phyloP scores from a whole-genome alignment of 2,888 invertebrate genomes.

The Nycteola revayana region DNA sequence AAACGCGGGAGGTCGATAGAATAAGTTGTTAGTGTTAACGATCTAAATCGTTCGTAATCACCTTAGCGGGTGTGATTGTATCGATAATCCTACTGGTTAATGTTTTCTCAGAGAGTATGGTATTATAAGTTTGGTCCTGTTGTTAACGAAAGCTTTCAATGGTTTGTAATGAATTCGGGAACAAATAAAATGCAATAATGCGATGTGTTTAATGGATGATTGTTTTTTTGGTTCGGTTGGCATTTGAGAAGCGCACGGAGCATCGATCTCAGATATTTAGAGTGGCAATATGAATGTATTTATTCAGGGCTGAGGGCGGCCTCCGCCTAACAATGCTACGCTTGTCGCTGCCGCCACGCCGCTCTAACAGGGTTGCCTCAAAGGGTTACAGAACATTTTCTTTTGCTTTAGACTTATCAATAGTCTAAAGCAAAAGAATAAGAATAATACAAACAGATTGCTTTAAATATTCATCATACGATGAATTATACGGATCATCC shows the following conservation, averaged over 20 bases:
- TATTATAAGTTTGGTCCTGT: neutral
- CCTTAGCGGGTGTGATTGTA: conserved; percentile 40
- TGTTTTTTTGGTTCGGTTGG: conserved; percentile 44
- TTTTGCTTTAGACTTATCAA: too few species aligned
- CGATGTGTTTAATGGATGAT: conserved; percentile 35
- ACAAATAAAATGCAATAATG: conserved; percentile 33
- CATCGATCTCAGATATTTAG: conserved; percentile 72
- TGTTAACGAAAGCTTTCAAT: neutral
- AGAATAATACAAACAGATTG: too few species aligned
- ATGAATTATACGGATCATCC: too few species aligned
- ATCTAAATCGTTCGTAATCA: conserved; percentile 56
- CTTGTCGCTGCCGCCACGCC: conserved; percentile 69
- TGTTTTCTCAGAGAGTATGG: conserved; percentile 4
- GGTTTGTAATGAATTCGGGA: conserved; percentile 16
- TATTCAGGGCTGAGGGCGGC: conserved; percentile 77
- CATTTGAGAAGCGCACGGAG: conserved; percentile 44
- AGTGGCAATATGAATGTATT: conserved; percentile 82
- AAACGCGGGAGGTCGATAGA: conserved; percentile 69
- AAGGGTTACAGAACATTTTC: conserved; percentile 21
- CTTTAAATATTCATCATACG: too few species aligned
- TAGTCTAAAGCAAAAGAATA: too few species aligned
- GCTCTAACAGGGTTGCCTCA: conserved; percentile 54
- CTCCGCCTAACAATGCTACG: conserved; percentile 78
- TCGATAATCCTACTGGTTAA: conserved; percentile 18
- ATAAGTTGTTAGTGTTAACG: conserved; percentile 78